Evolutionary conservation across 2,113 vertebrate genomes (phyloP).

Genomic region (Pleuronectes platessa): DNA sequence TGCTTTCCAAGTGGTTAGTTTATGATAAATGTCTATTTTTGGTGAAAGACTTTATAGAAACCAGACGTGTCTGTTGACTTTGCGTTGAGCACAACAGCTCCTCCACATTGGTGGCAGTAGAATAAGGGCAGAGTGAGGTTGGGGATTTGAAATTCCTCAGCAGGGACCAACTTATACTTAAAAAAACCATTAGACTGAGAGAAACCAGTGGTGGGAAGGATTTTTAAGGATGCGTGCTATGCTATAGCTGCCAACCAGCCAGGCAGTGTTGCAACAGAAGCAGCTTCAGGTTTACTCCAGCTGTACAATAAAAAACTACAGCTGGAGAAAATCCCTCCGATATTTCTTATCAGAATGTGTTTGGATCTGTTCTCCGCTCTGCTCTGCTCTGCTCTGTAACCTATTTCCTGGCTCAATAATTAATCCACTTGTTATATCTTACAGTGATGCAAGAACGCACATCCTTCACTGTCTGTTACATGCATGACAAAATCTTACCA

Average conservation of each 20-base stretch:
- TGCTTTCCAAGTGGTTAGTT: too few relatives aligned
- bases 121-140: constrained; percentile 46
- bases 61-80: neutral
- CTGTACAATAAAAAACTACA: too few relatives aligned
- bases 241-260: constrained; percentile 21
- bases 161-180: constrained; percentile 42
- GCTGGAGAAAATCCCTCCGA: neutral
- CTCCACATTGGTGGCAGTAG: constrained; percentile 31
- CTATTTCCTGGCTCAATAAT: constrained; percentile 48
- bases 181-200: constrained; percentile 39
- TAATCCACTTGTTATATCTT: constrained; percentile 19
- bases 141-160: constrained; percentile 48
- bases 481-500: constrained; percentile 34
- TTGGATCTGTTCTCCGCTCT: neutral
- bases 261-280: constrained; percentile 21
- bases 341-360: neutral
- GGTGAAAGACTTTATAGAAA: neutral
- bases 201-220: constrained; percentile 36
- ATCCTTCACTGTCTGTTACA: constrained; percentile 48
- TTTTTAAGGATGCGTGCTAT: constrained; percentile 29
- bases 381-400: constrained; percentile 21
- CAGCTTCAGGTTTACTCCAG: constrained; percentile 25
- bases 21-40: neutral
- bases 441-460: constrained; percentile 23
- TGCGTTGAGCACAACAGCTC: neutral